A percentile compares a stretch with the other conserved stretches of the same genome.
Conservation (phyloP, 2,113 vertebrate species). For the Melanostigma gelatinosum region DNA sequence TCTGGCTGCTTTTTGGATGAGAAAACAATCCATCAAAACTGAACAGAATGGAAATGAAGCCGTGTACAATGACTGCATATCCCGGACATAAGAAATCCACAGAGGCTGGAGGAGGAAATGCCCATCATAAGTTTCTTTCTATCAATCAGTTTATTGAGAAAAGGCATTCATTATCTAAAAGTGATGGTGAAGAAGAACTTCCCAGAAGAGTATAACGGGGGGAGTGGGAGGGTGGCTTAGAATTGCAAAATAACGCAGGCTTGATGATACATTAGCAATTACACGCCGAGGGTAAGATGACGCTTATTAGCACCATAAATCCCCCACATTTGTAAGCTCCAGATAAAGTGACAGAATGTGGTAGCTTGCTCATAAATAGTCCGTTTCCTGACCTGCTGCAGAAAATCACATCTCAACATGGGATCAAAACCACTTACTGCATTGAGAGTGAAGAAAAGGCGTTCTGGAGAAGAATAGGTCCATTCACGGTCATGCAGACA, state of each 20-base stretch:
- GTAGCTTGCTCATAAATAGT: neutral
- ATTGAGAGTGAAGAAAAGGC: neutral
- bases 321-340: neutral
- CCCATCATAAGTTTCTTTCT: neutral
- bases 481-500: neutral
- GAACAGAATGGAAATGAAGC: neutral
- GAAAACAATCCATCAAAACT: neutral
- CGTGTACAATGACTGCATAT: neutral
- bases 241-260: neutral
- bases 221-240: neutral
- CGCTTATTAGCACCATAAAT: neutral
- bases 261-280: neutral
- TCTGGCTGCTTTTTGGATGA: neutral
- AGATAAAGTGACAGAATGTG: neutral
- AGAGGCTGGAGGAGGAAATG: neutral
- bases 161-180: neutral
- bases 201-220: neutral
- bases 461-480: neutral
- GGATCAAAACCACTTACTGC: neutral
- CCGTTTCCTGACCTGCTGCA: neutral
- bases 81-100: neutral
- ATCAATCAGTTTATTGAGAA: neutral
- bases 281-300: neutral
- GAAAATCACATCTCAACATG: neutral
- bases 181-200: neutral